Conservation (phyloP, 1,140 invertebrate genomes). For the Leucophenga varia region DNA sequence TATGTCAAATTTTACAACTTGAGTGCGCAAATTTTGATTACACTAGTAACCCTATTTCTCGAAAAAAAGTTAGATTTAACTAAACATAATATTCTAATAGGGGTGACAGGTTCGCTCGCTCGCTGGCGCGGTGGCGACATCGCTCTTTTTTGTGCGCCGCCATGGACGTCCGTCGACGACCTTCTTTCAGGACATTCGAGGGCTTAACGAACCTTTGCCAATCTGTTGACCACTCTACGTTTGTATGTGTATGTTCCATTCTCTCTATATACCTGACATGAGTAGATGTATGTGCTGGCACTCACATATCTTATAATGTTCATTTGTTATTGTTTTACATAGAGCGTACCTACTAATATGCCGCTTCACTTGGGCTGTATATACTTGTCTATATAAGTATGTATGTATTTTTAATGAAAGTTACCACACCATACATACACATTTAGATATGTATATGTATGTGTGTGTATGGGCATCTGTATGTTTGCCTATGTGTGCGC, state of each 20-base stretch:
- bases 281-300: too few species aligned
- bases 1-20: constrained; percentile 42
- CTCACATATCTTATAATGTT: constrained; percentile 13
- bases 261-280: too few species aligned
- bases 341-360: constrained; percentile 13
- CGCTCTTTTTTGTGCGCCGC: constrained; percentile 16
- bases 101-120: constrained; percentile 14
- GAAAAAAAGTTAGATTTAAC: constrained; percentile 32
- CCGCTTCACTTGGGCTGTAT: constrained; percentile 1
- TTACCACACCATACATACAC: not conserved
- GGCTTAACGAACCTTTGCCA: constrained; percentile 37
- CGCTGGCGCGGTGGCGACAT: constrained; percentile 19
- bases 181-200: constrained; percentile 39
- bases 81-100: constrained; percentile 36
- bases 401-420: constrained; percentile 1
- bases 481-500: constrained; percentile 26
- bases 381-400: constrained; percentile 2
- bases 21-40: constrained; percentile 29
- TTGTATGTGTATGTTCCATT: constrained; percentile 10
- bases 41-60: constrained; percentile 44
- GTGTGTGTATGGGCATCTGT: constrained; percentile 3
- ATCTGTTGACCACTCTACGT: constrained; percentile 40
- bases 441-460: not conserved
- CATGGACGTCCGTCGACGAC: too few species aligned
- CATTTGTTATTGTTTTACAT: constrained; percentile 10